Base-by-base conservation (phyloP, 92 coral and sea anemone genomes). In the Porites divaricata region DNA sequence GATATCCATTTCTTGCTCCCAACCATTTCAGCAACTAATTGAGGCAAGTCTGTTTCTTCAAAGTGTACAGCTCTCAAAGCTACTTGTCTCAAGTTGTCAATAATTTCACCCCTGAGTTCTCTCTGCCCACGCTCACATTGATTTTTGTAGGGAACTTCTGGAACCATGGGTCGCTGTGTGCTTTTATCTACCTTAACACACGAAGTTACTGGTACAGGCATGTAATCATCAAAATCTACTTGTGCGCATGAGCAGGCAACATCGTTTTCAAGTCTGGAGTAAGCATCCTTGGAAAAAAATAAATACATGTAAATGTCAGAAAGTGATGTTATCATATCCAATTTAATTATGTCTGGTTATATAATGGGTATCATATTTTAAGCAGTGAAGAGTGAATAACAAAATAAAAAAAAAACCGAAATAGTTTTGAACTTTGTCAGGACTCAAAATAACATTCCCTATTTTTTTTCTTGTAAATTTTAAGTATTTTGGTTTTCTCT, bases 11-110 rank as follows among this genome's bases (percentile, higher is more conserved):
- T 78, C 41, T 56, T 66, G 63, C 89, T 77, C 28, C 25, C 17
- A 13, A 76, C 53, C 15, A 67, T 41, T 12, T 85, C 88, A 4
- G 53, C 6, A 9, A 76, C 66, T 8, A 83, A 53, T 20, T 83
- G 41, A 20, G 62, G 9, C 41, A 83, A 57, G 52, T 62, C 13
- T 58, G 48, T 52, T 21, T 65, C 64, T 28, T 74, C 74, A 24
- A 58, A 52, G 53, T 25, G 81, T 16, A 72, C 78, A 61, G 67
- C 65, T 75, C 49, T 74, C 7, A 74, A 14, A 17, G 88, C 88
- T 25, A 7, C 24, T 22, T 68, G 54, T 50, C 15, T 74, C 19
- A 75, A 1, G 23, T 45, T 73, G 41, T 63, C 74, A 35, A 75
- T 73, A 13, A 74, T 23, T 64, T 73, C 72, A 17, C 23, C n/a